phyloP scores from a whole-genome alignment of 2,113 vertebrate species.

The Pholis gunnellus region DNA sequence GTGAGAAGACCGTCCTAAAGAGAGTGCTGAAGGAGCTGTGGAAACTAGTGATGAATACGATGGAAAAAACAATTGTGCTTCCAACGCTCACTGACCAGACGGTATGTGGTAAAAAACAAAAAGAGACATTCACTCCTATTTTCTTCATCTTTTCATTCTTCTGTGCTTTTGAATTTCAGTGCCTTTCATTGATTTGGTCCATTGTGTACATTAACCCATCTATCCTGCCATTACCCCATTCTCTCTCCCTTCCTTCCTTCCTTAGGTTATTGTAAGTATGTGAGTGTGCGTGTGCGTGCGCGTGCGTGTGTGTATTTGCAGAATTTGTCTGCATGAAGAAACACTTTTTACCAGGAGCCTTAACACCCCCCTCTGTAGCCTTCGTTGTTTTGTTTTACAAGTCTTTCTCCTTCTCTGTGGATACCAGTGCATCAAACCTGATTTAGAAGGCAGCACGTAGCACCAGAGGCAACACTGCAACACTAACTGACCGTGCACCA shows the following conservation, averaged over 20 bases:
- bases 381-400: background rate
- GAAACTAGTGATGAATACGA: slow-evolving; percentile 99
- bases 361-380: slow-evolving; percentile 22
- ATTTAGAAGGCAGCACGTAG: slow-evolving; percentile 43
- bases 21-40: slow-evolving; percentile 97
- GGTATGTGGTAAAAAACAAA: slow-evolving; percentile 79
- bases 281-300: slow-evolving; percentile 36
- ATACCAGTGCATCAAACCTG: slow-evolving; percentile 27
- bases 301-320: slow-evolving; percentile 17
- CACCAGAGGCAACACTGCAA: slow-evolving; percentile 34
- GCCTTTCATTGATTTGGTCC: slow-evolving; percentile 27
- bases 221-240: slow-evolving; percentile 56
- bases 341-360: slow-evolving; percentile 25
- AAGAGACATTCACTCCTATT: background rate
- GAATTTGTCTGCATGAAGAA: slow-evolving; percentile 64
- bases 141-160: slow-evolving; percentile 11
- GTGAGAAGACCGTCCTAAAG: slow-evolving; percentile 98
- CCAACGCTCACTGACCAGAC: slow-evolving; percentile 95
- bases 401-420: slow-evolving; percentile 17
- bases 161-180: slow-evolving; percentile 12
- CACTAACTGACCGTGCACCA: slow-evolving; percentile 31
- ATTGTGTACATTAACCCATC: slow-evolving; percentile 46
- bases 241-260: slow-evolving; percentile 51
- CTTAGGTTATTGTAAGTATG: slow-evolving; percentile 80
- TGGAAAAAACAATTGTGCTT: slow-evolving; percentile 97